Percentiles rank a stretch among this genome's conserved stretches.
phyloP scores from a whole-genome alignment of 2,113 vertebrate species.

The Acanthochromis polyacanthus region DNA sequence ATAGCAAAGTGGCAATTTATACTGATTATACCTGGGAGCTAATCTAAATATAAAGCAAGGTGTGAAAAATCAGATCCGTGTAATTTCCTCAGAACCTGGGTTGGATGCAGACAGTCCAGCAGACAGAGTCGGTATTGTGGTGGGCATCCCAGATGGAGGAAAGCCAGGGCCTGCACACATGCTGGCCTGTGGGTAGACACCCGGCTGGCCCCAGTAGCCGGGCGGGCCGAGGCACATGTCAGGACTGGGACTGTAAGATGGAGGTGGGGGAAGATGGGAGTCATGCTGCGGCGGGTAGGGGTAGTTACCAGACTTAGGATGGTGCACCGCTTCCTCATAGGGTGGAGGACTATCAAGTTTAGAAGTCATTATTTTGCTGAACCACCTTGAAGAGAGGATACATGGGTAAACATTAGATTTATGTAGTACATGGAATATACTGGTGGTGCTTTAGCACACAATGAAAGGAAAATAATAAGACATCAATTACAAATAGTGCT shows the following conservation, averaged over 20 bases:
- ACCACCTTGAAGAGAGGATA: slow-evolving; percentile 31
- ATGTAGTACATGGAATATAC: neutral
- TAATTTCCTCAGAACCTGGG: slow-evolving; percentile 57
- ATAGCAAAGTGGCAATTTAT: slow-evolving; percentile 6
- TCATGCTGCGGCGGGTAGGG: slow-evolving; percentile 45
- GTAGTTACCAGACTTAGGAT: slow-evolving; percentile 60
- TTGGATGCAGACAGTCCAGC: slow-evolving; percentile 76
- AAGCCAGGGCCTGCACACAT: slow-evolving; percentile 65
- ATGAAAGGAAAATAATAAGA: neutral
- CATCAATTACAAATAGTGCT: too few species aligned
- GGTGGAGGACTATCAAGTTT: slow-evolving; percentile 78
- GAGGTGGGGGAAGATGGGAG: slow-evolving; percentile 61
- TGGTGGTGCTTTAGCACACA: neutral
- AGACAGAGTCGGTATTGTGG: slow-evolving; percentile 83
- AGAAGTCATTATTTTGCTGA: slow-evolving; percentile 59
- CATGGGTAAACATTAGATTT: neutral
- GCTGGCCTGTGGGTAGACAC: slow-evolving; percentile 54
- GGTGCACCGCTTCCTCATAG: slow-evolving; percentile 78
- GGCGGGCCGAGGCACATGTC: slow-evolving; percentile 43
- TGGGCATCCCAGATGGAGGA: slow-evolving; percentile 65
- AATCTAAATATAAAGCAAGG: slow-evolving; percentile 15
- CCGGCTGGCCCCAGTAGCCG: slow-evolving; percentile 66
- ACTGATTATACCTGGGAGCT: neutral
- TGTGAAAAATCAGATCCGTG: slow-evolving; percentile 10
- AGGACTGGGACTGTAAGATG: slow-evolving; percentile 70